Conservation (phyloP, 2,797 vertebrate genomes). For the Hydrolagus colliei region DNA sequence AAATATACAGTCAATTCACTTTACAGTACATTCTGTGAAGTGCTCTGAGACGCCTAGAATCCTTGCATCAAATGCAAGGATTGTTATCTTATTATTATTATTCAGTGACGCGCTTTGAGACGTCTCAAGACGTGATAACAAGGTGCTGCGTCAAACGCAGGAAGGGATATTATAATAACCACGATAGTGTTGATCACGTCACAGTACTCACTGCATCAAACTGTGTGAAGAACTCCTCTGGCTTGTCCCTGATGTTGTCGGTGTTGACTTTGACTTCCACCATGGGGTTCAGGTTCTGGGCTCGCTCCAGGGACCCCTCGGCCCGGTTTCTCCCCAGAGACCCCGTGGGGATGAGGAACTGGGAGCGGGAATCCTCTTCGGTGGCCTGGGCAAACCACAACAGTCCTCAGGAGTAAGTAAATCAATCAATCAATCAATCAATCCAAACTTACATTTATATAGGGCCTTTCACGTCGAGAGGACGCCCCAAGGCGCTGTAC, state of each 20-base stretch:
- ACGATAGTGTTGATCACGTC: neutral
- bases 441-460: too few relatives aligned
- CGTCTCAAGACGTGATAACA: too few relatives aligned
- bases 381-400: constrained; percentile 58
- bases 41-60: too few relatives aligned
- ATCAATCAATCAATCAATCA: too few relatives aligned
- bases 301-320: constrained; percentile 75
- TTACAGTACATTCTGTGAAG: too few relatives aligned
- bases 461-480: too few relatives aligned
- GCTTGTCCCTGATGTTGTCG: constrained; percentile 63
- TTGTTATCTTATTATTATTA: too few relatives aligned
- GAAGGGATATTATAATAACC: neutral
- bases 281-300: constrained; percentile 92
- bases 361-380: constrained; percentile 70
- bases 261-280: constrained; percentile 79
- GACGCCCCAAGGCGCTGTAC: too few relatives aligned
- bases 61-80: too few relatives aligned
- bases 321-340: constrained; percentile 76
- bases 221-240: constrained; percentile 76
- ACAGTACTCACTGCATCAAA: constrained; percentile 77
- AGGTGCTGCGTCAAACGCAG: too few relatives aligned
- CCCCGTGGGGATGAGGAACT: constrained; percentile 75
- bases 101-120: neutral
- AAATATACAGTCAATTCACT: too few relatives aligned
- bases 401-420: too few relatives aligned